phyloP scores from a whole-genome alignment of 2,797 vertebrate species.

The Enteromius argenteus region DNA sequence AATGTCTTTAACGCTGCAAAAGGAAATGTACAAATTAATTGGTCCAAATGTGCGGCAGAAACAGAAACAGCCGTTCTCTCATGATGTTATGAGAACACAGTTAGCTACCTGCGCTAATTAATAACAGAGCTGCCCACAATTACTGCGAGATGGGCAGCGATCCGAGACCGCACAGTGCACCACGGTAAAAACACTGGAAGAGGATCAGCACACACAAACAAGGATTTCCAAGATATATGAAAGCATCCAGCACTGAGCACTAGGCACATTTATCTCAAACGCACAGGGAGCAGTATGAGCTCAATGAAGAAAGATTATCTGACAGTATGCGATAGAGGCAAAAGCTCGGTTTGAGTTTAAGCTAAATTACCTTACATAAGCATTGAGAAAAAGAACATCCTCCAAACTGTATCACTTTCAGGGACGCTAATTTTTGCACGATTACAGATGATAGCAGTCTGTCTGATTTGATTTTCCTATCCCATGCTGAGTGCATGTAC shows the following conservation, averaged over 20 bases:
- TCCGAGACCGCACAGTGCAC: slow-evolving; percentile 32
- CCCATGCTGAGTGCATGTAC: slow-evolving; percentile 23
- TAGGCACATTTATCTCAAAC: slow-evolving; percentile 17
- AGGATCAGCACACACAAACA: slow-evolving; percentile 40
- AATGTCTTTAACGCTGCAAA: background rate
- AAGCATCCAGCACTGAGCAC: slow-evolving; percentile 17
- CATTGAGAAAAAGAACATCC: slow-evolving; percentile 39
- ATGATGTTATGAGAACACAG: slow-evolving; percentile 54
- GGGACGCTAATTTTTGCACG: slow-evolving; percentile 23
- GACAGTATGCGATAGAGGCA: background rate
- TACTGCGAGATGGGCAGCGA: slow-evolving; percentile 54
- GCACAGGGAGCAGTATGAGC: background rate
- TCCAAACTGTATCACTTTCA: slow-evolving; percentile 52
- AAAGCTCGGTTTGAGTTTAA: slow-evolving; percentile 26
- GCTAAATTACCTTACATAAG: slow-evolving; percentile 45
- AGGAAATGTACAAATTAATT: slow-evolving; percentile 22
- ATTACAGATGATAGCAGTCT: slow-evolving; percentile 39
- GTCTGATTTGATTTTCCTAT: slow-evolving; percentile 51
- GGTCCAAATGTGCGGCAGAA: slow-evolving; percentile 6
- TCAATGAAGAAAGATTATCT: slow-evolving; percentile 41
- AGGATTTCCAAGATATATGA: slow-evolving; percentile 30
- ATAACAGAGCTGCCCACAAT: slow-evolving; percentile 61
- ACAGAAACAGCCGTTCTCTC: slow-evolving; percentile 49
- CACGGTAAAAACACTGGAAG: slow-evolving; percentile 25
- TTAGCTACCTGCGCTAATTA: slow-evolving; percentile 65